phyloP scores from a whole-genome alignment of 2,113 vertebrate species.

The Monopterus albus region DNA sequence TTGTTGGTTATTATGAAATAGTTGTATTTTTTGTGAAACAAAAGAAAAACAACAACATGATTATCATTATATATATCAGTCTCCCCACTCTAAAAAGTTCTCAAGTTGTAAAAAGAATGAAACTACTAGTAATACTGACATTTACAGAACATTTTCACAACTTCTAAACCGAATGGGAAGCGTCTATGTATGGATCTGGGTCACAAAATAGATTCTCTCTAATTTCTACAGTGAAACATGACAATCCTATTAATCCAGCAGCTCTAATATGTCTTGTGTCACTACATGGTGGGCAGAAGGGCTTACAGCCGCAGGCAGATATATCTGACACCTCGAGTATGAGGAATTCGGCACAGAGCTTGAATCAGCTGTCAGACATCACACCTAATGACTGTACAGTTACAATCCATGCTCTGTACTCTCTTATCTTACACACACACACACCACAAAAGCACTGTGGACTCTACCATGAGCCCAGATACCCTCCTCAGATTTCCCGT shows the following conservation, averaged over 20 bases:
- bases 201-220: slow-evolving; percentile 30
- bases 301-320: slow-evolving; percentile 19
- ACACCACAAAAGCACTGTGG: slow-evolving; percentile 29
- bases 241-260: background rate
- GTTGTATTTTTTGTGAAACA: too few species aligned
- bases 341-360: slow-evolving; percentile 4
- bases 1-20: too few species aligned
- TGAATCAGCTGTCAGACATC: slow-evolving; percentile 6
- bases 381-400: background rate
- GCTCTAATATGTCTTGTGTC: background rate
- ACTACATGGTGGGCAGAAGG: slow-evolving; percentile 11
- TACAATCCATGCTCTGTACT: background rate
- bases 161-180: background rate
- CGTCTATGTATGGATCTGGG: slow-evolving; percentile 41
- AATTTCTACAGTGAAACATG: background rate
- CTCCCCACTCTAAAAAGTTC: too few species aligned
- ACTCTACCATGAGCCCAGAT: slow-evolving; percentile 42
- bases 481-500: slow-evolving; percentile 62
- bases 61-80: too few species aligned
- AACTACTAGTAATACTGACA: too few species aligned
- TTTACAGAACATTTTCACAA: too few species aligned
- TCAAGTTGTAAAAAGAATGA: too few species aligned
- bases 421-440: slow-evolving; percentile 1
- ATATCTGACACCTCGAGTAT: slow-evolving; percentile 35
- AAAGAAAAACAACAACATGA: too few species aligned